Evolutionary conservation across 2,888 invertebrate species (phyloP).

Genomic region (Brenthis daphne): DNA sequence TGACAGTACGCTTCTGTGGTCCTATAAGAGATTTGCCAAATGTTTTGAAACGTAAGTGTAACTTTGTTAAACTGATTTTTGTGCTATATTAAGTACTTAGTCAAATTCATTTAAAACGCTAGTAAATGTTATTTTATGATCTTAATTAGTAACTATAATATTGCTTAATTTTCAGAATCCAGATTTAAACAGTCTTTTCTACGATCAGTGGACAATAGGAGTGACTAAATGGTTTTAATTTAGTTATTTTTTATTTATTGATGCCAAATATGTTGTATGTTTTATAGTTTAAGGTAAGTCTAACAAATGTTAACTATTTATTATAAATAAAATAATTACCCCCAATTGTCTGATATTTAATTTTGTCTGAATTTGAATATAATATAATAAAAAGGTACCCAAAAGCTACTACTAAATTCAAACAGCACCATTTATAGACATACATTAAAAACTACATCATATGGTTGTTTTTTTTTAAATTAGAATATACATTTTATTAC

Average conservation of each 20-base stretch:
- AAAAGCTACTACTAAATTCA: too few relatives aligned
- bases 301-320: too few relatives aligned
- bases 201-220: constrained; percentile 57
- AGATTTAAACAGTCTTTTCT: constrained; percentile 72
- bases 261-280: too few relatives aligned
- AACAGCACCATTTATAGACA: too few relatives aligned
- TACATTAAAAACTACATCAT: too few relatives aligned
- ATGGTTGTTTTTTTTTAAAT: too few relatives aligned
- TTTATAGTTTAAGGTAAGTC: too few relatives aligned
- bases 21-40: constrained; percentile 73
- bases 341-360: too few relatives aligned
- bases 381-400: too few relatives aligned
- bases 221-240: constrained; percentile 47
- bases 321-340: too few relatives aligned
- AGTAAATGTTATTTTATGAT: neutral
- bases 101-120: constrained; percentile 1
- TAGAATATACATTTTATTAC: too few relatives aligned
- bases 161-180: constrained; percentile 63
- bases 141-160: neutral
- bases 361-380: too few relatives aligned
- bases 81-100: neutral
- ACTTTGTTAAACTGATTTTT: neutral
- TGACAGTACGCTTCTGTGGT: constrained; percentile 75
- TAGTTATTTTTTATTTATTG: constrained; percentile 23
- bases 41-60: constrained; percentile 70